Evolutionary conservation across 2,888 invertebrate species (phyloP).

Genomic region (Acanthosepion esculentum): DNA sequence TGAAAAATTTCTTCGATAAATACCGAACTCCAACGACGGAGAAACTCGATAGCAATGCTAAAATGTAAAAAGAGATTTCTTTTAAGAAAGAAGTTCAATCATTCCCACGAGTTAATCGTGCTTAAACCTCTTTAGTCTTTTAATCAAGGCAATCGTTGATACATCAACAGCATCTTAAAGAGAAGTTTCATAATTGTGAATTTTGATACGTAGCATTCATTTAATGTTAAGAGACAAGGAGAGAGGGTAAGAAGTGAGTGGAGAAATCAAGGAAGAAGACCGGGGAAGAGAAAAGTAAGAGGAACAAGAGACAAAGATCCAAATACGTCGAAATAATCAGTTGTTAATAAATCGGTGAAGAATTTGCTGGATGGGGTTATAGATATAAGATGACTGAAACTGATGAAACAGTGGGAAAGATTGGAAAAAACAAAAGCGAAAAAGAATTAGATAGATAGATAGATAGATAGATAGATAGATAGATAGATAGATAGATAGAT

Average conservation of each 20-base stretch:
- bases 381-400: too few relatives aligned
- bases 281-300: too few relatives aligned
- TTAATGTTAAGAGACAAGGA: background rate
- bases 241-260: background rate
- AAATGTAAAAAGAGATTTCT: background rate
- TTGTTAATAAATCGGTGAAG: too few relatives aligned
- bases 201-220: background rate
- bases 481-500: too few relatives aligned
- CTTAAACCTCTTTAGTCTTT: background rate
- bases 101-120: background rate
- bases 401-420: too few relatives aligned
- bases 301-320: too few relatives aligned
- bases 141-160: background rate
- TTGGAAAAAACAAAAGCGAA: too few relatives aligned
- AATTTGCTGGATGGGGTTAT: too few relatives aligned
- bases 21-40: background rate
- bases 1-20: conserved; percentile 2
- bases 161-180: background rate
- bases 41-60: background rate
- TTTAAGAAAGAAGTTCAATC: background rate
- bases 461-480: too few relatives aligned
- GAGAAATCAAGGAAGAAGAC: background rate
- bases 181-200: background rate
- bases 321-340: too few relatives aligned
- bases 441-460: too few relatives aligned